Base-by-base conservation (phyloP, 2,888 invertebrate genomes). In the Resseliella maxima region DNA sequence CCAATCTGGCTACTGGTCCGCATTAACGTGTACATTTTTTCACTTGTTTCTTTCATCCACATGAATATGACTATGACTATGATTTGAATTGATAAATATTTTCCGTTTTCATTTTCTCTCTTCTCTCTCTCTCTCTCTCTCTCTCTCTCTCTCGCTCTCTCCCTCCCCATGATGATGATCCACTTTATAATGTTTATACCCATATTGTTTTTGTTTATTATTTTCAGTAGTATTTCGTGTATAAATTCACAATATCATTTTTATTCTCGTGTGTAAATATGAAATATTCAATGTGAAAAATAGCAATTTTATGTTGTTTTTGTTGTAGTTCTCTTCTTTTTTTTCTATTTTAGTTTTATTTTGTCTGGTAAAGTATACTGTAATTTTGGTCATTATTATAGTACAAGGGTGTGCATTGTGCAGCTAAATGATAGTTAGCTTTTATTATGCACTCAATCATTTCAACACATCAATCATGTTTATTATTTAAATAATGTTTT, bases 301-400 rank as follows among this genome's bases (percentile, higher is more conserved):
- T 72, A 72, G 72, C 72, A 3, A 12, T 72, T 15, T 72, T 50
- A 12, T 41, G 41, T 41, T 41, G 41, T 5, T 41, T 41, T 50
- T 15, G 8, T 6, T 18, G n/a, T n/a, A n/a, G n/a, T n/a, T n/a
- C n/a, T n/a, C n/a, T n/a, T n/a, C n/a, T n/a, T n/a, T n/a, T n/a
- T n/a, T n/a, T n/a, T n/a, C n/a, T n/a, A n/a, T n/a, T 50, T 50
- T 21, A 50, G n/a, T n/a, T n/a, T n/a, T n/a, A n/a, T n/a, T n/a
- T n/a, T n/a, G n/a, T n/a, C n/a, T n/a, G n/a, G n/a, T n/a, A n/a
- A 72, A 72, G 35, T 31, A 27, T 72, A 72, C 21, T 72, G 72
- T 50, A 50, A n/a, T n/a, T 72, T 72, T 72, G 72, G 72, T 72
- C 72, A 72, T 31, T 72, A 72, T 72, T 72, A 72, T 72, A 8